A percentile compares a stretch with the other conserved stretches of the same genome.
Conservation (phyloP, 2,113 vertebrate species). For the Muntiacus muntjak region DNA sequence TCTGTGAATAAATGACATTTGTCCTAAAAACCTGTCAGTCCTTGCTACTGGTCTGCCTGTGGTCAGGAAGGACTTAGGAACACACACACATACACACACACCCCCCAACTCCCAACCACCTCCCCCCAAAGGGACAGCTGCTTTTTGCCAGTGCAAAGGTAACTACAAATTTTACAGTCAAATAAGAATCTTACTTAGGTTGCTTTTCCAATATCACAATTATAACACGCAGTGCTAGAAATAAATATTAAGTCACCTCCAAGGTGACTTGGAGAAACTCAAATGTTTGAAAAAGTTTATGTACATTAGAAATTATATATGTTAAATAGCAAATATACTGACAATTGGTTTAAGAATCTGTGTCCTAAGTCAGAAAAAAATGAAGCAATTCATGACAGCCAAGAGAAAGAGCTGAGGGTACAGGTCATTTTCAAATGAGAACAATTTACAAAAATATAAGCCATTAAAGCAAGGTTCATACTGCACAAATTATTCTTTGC, state of each 20-base stretch:
- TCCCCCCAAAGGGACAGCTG: neutral
- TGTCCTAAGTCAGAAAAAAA: neutral
- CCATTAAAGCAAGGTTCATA: neutral
- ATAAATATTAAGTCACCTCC: neutral
- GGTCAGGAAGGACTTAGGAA: neutral
- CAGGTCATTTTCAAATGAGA: slow-evolving; percentile 21
- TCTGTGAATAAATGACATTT: neutral
- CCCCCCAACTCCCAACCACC: neutral
- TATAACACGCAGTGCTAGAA: neutral
- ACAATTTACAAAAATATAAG: neutral
- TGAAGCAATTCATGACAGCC: neutral
- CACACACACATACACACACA: too few species aligned
- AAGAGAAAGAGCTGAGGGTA: neutral
- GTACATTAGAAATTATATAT: neutral
- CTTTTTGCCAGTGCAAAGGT: neutral
- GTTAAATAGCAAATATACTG: neutral
- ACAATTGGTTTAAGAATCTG: neutral
- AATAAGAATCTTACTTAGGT: neutral
- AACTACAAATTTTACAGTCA: neutral
- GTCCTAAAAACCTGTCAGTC: neutral
- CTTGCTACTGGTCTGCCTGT: neutral
- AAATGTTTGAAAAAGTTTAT: neutral
- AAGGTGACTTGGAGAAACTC: neutral
- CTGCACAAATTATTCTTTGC: neutral
- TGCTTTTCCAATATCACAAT: neutral